Percentiles rank a stretch among this genome's conserved stretches.
These are phyloP conservation scores for Pimpla rufipes DNA, from an alignment of 2,888 invertebrate genomes.

Conservation along the genomic window DNA sequence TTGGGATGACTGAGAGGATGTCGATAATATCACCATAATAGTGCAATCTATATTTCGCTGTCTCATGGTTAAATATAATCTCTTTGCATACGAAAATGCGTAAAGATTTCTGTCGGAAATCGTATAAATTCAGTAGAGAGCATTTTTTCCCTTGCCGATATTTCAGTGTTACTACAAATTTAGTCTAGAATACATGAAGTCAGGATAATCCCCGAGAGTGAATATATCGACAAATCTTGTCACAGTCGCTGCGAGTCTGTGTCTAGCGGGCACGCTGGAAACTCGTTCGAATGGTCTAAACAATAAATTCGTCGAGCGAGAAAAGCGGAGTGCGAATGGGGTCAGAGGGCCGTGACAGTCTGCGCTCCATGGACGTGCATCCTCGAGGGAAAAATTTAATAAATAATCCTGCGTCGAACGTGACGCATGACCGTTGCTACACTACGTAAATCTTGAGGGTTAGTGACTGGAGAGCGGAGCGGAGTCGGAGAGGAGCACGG, in stretches of 20 bases:
- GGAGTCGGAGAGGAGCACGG: constrained; percentile 11
- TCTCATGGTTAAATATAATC: too few relatives aligned
- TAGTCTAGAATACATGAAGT: not conserved
- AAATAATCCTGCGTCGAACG: constrained; percentile 68
- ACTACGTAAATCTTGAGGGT: constrained; percentile 64
- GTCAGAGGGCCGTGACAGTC: constrained; percentile 60
- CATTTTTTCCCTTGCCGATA: not conserved
- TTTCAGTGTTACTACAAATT: not conserved
- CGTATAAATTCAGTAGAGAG: not conserved
- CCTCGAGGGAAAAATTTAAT: constrained; percentile 67
- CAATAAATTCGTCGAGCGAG: constrained; percentile 62
- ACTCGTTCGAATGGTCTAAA: constrained; percentile 41
- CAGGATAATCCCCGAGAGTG: constrained; percentile 5
- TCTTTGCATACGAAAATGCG: too few relatives aligned
- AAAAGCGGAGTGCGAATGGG: constrained; percentile 53
- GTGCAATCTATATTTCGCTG: too few relatives aligned
- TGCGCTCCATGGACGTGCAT: not conserved
- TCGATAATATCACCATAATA: too few relatives aligned
- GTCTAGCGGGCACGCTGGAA: constrained; percentile 17
- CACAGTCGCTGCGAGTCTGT: constrained; percentile 8
- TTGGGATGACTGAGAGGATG: too few relatives aligned
- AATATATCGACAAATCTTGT: constrained; percentile 34
- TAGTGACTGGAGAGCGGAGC: constrained; percentile 1
- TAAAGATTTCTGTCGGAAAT: too few relatives aligned
- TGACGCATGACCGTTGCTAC: constrained; percentile 62